Percentiles rank a stretch among this genome's conserved stretches.
phyloP scores from a whole-genome alignment of 2,113 vertebrate genomes.

The Lasiurus borealis region DNA sequence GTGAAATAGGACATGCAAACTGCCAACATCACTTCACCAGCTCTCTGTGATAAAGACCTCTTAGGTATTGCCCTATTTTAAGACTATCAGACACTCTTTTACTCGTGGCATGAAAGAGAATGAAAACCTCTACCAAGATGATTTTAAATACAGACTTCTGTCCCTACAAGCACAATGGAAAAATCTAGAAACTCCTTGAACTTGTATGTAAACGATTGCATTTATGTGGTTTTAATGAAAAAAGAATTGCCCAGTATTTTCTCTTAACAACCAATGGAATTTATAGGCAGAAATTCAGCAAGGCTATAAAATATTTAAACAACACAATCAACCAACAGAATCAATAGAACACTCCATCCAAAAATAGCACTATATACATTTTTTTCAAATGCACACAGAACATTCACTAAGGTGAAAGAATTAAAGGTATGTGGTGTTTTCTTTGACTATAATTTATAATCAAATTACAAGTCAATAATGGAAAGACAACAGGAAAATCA shows the following conservation, averaged over 20 bases:
- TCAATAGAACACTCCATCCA: background rate
- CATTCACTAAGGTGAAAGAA: constrained; percentile 10
- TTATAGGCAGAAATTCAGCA: background rate
- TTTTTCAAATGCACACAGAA: background rate
- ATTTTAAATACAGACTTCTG: background rate
- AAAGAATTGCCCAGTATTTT: background rate
- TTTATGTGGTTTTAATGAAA: background rate
- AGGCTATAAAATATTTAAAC: background rate
- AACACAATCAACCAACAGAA: background rate
- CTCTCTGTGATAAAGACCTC: background rate
- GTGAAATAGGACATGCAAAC: background rate
- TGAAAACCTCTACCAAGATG: background rate
- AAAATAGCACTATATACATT: background rate
- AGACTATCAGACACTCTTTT: background rate
- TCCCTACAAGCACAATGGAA: background rate
- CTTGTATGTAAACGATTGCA: background rate
- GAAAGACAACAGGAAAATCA: background rate
- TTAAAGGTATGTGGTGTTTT: background rate
- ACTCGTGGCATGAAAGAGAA: background rate
- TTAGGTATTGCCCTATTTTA: background rate
- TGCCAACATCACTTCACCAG: background rate
- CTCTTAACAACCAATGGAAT: background rate
- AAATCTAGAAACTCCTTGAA: background rate
- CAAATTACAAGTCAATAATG: background rate
- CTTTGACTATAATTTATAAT: background rate